A percentile compares a stretch with the other conserved stretches of the same genome.
These are phyloP conservation scores for Setophaga petechia DNA, from an alignment of 2,113 vertebrate genomes.

Conservation along the genomic window DNA sequence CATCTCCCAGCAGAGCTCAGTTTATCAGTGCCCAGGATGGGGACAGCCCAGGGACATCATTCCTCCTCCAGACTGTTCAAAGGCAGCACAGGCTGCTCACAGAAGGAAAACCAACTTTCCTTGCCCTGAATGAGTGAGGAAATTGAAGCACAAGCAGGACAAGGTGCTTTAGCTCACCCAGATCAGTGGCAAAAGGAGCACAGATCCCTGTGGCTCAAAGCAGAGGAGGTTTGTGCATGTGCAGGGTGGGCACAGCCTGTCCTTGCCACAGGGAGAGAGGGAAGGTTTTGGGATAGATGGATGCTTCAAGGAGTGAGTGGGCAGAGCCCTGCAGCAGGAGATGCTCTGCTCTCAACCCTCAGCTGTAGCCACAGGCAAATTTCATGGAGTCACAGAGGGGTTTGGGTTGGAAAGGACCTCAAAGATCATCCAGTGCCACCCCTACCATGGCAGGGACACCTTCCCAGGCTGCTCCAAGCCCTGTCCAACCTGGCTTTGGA, in stretches of 20 bases:
- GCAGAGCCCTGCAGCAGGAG: neutral
- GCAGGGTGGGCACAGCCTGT: neutral
- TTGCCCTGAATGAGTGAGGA: neutral
- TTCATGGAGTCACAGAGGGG: neutral
- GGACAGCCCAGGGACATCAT: neutral
- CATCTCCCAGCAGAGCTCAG: neutral
- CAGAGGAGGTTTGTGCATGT: neutral
- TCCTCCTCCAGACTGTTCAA: neutral
- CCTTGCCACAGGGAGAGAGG: neutral
- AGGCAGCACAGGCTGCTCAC: neutral
- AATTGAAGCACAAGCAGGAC: neutral
- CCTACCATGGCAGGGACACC: neutral
- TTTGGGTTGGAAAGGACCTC: neutral
- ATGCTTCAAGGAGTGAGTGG: fast-evolving
- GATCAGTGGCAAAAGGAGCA: neutral
- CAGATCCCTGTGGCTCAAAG: neutral
- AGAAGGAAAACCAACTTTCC: neutral
- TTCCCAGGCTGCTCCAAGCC: neutral
- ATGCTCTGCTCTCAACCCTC: neutral
- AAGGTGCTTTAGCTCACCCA: neutral
- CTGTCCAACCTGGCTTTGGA: fast-evolving
- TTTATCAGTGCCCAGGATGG: neutral
- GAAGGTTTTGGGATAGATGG: neutral
- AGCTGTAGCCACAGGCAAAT: neutral
- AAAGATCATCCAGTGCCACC: fast-evolving